These are phyloP conservation scores for Lasioglossum morio DNA, from an alignment of 2,888 invertebrate genomes.

Conservation along the genomic window DNA sequence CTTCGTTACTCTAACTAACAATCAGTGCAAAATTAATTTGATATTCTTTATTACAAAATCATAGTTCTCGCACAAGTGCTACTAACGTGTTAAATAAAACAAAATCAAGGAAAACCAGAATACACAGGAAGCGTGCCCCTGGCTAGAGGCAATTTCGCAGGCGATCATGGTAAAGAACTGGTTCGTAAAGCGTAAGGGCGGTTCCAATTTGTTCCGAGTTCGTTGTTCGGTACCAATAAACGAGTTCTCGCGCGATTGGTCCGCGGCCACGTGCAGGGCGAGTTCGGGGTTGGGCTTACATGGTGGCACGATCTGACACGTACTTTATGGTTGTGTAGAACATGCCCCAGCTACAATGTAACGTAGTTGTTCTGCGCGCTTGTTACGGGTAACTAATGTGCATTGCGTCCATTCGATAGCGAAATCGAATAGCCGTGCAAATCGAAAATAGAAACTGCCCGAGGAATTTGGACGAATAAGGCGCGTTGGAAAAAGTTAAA, in stretches of 20 bases:
- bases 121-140: not conserved
- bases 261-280: conserved; percentile 31
- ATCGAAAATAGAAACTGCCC: conserved; percentile 24
- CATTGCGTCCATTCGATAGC: conserved; percentile 66
- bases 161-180: conserved; percentile 6
- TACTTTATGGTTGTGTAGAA: conserved; percentile 80
- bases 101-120: not conserved
- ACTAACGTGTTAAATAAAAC: not conserved
- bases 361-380: conserved; percentile 77
- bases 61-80: not conserved
- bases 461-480: conserved; percentile 29
- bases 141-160: not conserved
- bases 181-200: conserved; percentile 13
- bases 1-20: too few relatives aligned
- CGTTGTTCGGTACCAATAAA: conserved; percentile 39
- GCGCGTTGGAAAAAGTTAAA: not conserved
- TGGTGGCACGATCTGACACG: conserved; percentile 66
- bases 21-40: too few relatives aligned
- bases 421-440: conserved; percentile 68
- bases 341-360: conserved; percentile 74
- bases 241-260: conserved; percentile 44
- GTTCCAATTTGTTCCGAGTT: conserved; percentile 26
- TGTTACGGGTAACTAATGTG: conserved; percentile 80
- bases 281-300: conserved; percentile 45
- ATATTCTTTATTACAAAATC: not conserved